phyloP scores from a whole-genome alignment of 2,113 vertebrate species.

The Pyxicephalus adspersus region DNA sequence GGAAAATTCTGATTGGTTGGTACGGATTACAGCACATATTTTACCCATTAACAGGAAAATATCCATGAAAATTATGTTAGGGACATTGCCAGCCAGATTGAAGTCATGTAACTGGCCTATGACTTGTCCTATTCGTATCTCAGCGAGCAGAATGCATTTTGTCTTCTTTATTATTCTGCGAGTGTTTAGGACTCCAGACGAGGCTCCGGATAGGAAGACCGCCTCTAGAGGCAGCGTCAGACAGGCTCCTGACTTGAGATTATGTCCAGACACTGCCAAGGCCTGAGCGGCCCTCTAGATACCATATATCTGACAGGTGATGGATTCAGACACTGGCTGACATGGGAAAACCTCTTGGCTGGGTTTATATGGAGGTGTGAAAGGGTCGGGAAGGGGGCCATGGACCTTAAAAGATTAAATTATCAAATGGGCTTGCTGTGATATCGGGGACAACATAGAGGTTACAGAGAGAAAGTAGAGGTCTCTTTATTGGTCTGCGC shows the following conservation, averaged over 20 bases:
- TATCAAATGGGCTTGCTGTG: not conserved
- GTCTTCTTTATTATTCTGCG: not conserved
- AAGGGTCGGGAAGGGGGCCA: not conserved
- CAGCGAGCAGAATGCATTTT: too few relatives aligned
- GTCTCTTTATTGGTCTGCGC: too few relatives aligned
- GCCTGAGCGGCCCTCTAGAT: not conserved
- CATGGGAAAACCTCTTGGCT: conserved; percentile 4
- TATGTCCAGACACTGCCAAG: conserved; percentile 14
- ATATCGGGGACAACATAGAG: not conserved
- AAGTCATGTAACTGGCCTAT: not conserved
- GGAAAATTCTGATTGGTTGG: too few relatives aligned
- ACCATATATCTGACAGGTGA: conserved; percentile 20
- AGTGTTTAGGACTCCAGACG: not conserved
- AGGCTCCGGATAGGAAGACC: not conserved
- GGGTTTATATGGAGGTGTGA: not conserved
- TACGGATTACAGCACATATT: too few relatives aligned
- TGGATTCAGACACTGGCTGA: conserved; percentile 22
- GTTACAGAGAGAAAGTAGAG: too few relatives aligned
- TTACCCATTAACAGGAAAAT: not conserved
- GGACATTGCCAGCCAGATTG: too few relatives aligned
- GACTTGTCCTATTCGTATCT: not conserved
- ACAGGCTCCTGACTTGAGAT: conserved; percentile 10
- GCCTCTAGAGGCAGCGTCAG: not conserved
- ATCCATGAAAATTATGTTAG: not conserved
- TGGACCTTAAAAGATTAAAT: not conserved